Conservation (phyloP, 2,797 vertebrate species). For the Eulemur albifrons region DNA sequence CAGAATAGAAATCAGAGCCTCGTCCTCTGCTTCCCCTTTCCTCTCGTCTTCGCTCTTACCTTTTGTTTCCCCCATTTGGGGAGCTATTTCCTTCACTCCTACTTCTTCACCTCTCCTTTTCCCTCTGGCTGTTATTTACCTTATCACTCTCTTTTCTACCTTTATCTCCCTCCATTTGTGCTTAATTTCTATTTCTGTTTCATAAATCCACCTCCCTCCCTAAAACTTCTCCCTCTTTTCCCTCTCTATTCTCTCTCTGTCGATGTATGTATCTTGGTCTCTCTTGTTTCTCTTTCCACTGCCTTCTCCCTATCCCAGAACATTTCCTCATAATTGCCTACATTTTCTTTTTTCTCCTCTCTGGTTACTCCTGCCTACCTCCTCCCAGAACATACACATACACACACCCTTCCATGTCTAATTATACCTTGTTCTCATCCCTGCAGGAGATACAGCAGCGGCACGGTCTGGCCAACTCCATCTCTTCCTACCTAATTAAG, state of each 20-base stretch:
- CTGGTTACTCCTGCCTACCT: background rate
- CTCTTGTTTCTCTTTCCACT: background rate
- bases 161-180: background rate
- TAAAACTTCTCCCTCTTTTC: background rate
- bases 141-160: background rate
- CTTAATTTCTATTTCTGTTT: background rate
- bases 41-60: no score
- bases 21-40: background rate
- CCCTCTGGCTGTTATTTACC: background rate
- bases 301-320: background rate
- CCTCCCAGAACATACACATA: background rate
- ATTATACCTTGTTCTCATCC: slow-evolving; percentile 55
- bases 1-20: background rate
- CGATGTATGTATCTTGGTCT: background rate
- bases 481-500: slow-evolving; percentile 99
- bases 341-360: background rate
- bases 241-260: background rate
- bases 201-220: background rate
- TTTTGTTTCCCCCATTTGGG: background rate
- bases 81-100: background rate
- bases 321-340: background rate
- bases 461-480: slow-evolving; percentile 96
- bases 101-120: background rate
- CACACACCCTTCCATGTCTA: background rate
- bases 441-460: slow-evolving; percentile 96